Evolutionary conservation across 2,888 invertebrate genomes (phyloP), one percentile per base, ranked within the genome.

Genomic region (Pseudococcus jackbeardsleyi): DNA sequence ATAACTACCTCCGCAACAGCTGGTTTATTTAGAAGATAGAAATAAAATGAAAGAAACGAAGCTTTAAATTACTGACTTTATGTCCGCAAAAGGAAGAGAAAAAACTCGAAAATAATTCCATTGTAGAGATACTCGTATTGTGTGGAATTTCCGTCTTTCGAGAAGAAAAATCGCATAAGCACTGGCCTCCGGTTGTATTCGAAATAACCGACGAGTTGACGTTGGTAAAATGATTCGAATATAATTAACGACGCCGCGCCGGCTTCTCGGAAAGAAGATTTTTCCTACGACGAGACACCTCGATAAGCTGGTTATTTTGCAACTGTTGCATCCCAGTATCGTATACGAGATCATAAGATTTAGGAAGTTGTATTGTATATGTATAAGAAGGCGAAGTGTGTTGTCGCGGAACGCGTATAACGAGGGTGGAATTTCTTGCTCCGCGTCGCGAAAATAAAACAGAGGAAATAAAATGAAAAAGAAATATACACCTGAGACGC

Each of bases 401-500:
- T 42, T 12, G 42, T 42, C n/a, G 42, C 42, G n/a, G 42, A 15
- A 19, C 39, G 72, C 15, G 79, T 42, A 79, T 79, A 42, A 79
- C n/a, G 15, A 79, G 79, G 79, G 19, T 39, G 79, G 15, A 72
- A 72, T 26, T 64, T 72, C 68, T 9, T 3, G 26, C 26, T 33
- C 26, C 68, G 68, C 26, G 46, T 12, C 33, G 68, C 68, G 79
- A 79, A 42, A 79, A 79, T 42, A 79, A 42, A 79, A 79, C 50
- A 54, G n/a, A 86, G 26, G 68, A 86, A 64, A 86, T 68, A 86
- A 86, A 86, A 86, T 68, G 72, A 68, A 86, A 50, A 85, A 85
- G 86, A 86, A 86, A 64, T 86, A 86, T 86, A 86, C 86, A 86
- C 86, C 86, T 68, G 86, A 72, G 86, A 86, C 86, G 86, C 86